Percentiles rank a stretch among this genome's conserved stretches.
phyloP scores from a whole-genome alignment of 2,797 vertebrate genomes.

The Orientallactaga sibirica region DNA sequence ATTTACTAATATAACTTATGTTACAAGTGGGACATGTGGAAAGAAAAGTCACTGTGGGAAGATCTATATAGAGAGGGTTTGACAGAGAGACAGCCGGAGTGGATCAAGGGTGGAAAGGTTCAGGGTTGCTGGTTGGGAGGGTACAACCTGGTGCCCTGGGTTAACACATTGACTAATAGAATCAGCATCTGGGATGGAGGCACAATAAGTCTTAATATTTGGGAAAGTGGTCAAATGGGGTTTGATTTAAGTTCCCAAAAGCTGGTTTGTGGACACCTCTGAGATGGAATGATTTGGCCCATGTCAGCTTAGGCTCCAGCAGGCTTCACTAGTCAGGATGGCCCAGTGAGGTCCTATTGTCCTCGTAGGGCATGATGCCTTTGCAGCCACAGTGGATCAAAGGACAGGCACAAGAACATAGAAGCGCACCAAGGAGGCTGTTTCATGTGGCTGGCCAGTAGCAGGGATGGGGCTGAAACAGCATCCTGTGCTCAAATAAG shows the following conservation, averaged over 20 bases:
- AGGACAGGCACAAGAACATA: conserved; percentile 1
- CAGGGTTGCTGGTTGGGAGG: not conserved
- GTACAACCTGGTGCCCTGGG: too few relatives aligned
- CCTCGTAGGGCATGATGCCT: not conserved
- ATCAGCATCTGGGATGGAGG: not conserved
- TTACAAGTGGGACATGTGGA: not conserved
- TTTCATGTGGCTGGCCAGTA: conserved; percentile 55
- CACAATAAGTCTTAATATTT: not conserved
- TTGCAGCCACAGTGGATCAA: conserved; percentile 55
- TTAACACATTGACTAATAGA: not conserved
- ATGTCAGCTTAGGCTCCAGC: not conserved
- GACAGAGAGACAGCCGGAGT: not conserved
- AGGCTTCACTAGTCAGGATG: not conserved
- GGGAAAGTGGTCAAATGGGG: not conserved
- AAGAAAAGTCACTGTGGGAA: not conserved
- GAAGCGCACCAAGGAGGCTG: not conserved
- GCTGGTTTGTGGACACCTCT: not conserved
- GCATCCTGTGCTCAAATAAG: conserved; percentile 43
- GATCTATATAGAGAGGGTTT: not conserved
- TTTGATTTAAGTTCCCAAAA: not conserved
- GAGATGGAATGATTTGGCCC: not conserved
- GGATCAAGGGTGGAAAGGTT: not conserved
- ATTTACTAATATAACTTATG: too few relatives aligned
- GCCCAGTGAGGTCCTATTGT: not conserved
- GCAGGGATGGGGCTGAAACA: not conserved